Base-by-base conservation (phyloP, 2,888 invertebrate species). In the Rambutsinella grinnellia region DNA sequence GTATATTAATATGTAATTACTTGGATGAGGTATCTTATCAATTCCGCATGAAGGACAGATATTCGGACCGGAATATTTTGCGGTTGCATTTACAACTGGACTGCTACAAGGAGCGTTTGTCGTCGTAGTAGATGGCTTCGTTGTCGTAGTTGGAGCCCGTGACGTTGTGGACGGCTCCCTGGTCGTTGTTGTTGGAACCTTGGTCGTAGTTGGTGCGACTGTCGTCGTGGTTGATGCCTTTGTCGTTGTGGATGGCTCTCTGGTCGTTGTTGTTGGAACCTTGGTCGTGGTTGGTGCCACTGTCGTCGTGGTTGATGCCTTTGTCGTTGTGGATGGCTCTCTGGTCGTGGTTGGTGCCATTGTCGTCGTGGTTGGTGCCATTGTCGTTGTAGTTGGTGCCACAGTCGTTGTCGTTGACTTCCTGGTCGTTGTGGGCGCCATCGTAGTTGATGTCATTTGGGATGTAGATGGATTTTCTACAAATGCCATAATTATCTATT, bases 71-170 rank as follows among this genome's bases (percentile, higher is more conserved):
- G 72, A 54, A n/a, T 67, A 53, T 36, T 68, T 71, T 23, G 71
- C 57, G 2, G 60, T 17, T 23, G 15, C 49, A 3, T 60, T 54
- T n/a, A n/a, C n/a, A n/a, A n/a, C n/a, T n/a, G n/a, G n/a, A n/a
- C n/a, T n/a, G n/a, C n/a, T n/a, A n/a, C n/a, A n/a, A n/a, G n/a
- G n/a, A n/a, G n/a, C n/a, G 54, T 19, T 86, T 19, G 85, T 85
- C 78, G 86, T 85, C 47, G 80, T 66, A 36, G 77, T 53, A 15
- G 86, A 86, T 78, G 86, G 85, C 46, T 81, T 65, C 47, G 77
- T 57, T 8, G 86, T 86, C 27, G 87, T 87, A 81, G 86, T 86
- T 27, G 57, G 17, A 80, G 65, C n/a, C 49, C 24, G 63, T 62
- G 5, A n/a, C n/a, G n/a, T n/a, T n/a, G n/a, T n/a, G n/a, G n/a